Conservation (phyloP, 2,888 invertebrate genomes). For the Troilus luridus region DNA sequence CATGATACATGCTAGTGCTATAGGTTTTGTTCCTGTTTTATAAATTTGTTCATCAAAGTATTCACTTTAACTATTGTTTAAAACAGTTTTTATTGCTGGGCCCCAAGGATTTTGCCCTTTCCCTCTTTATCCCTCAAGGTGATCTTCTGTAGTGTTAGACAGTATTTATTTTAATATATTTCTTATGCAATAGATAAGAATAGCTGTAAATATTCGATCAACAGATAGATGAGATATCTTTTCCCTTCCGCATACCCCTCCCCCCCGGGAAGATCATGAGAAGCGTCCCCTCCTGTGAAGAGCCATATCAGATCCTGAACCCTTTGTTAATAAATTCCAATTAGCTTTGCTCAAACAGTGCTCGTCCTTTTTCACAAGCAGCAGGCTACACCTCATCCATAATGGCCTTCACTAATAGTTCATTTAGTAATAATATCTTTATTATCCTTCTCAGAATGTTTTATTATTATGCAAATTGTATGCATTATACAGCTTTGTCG, state of each 20-base stretch:
- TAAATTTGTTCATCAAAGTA: too few species aligned
- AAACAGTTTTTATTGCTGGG: too few species aligned
- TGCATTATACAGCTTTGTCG: not conserved
- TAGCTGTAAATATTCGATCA: not conserved
- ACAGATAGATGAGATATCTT: not conserved
- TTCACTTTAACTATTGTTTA: too few species aligned
- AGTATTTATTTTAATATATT: too few species aligned
- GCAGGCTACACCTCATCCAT: not conserved
- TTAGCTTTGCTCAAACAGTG: constrained; percentile 1
- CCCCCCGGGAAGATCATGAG: not conserved
- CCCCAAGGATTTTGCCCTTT: too few species aligned
- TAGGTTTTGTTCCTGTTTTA: too few species aligned
- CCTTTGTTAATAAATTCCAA: constrained; percentile 39
- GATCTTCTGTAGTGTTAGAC: too few species aligned
- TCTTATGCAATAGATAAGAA: too few species aligned
- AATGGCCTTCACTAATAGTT: not conserved
- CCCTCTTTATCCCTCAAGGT: too few species aligned
- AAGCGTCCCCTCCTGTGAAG: not conserved
- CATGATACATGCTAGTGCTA: too few species aligned
- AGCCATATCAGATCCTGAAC: not conserved
- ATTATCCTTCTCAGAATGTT: not conserved
- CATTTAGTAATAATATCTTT: constrained; percentile 9
- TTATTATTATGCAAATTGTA: not conserved
- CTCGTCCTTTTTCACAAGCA: not conserved
- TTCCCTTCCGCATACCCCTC: not conserved